Conservation (phyloP, 2,113 vertebrate species). For the Cheilinus undulatus region DNA sequence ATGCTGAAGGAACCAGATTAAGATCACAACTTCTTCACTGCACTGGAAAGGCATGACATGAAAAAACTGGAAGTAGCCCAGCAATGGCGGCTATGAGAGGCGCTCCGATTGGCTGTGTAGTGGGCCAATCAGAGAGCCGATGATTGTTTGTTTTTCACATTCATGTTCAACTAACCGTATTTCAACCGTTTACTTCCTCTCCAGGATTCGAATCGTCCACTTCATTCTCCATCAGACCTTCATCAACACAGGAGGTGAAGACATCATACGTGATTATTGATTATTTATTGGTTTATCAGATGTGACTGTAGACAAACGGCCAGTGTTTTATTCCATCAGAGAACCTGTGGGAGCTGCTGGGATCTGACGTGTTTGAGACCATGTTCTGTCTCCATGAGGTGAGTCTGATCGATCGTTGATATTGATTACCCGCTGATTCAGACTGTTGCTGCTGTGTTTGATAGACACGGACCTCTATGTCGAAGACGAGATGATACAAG, state of each 20-base stretch:
- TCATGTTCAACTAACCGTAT: not conserved
- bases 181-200: constrained; percentile 6
- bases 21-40: no score
- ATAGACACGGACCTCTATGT: no score
- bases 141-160: not conserved
- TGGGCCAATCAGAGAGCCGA: no score
- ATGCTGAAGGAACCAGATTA: no score
- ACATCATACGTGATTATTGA: not conserved
- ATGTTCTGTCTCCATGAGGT: constrained; percentile 92
- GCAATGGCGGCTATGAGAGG: no score
- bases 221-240: constrained; percentile 83
- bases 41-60: no score
- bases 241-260: constrained; percentile 79
- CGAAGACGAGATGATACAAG: no score
- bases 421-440: no score
- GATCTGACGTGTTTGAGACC: constrained; percentile 86
- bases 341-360: constrained; percentile 79
- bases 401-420: constrained; percentile 38
- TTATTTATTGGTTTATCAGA: not conserved
- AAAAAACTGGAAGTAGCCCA: no score
- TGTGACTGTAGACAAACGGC: not conserved
- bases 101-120: no score
- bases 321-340: constrained; percentile 71
- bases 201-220: constrained; percentile 89
- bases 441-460: no score